These are phyloP conservation scores for Falco rusticolus DNA, from an alignment of 2,797 vertebrate genomes.

Conservation along the genomic window DNA sequence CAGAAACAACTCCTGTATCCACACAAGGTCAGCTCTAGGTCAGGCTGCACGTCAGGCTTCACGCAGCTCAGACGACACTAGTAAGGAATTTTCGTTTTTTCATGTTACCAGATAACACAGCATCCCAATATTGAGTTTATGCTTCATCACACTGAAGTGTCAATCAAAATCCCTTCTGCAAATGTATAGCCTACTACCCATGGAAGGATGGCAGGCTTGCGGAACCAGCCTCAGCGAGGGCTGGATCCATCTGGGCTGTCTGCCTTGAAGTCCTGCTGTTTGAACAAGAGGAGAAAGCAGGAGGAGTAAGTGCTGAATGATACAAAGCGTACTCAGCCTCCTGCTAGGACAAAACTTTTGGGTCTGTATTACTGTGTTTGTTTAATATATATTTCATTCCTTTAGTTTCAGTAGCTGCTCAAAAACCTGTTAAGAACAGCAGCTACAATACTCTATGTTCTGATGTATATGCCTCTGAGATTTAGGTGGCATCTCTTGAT, in stretches of 20 bases:
- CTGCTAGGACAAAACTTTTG: slow-evolving; percentile 4
- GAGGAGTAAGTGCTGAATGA: not conserved
- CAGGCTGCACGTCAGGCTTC: not conserved
- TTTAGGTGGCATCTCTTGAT: not conserved
- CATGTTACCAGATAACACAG: not conserved
- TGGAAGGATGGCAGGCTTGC: not conserved
- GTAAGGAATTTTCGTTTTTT: not conserved
- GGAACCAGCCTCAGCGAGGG: not conserved
- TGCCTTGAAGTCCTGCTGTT: slow-evolving; percentile 12
- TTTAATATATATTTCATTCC: not conserved
- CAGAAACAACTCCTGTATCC: not conserved
- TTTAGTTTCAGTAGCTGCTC: not conserved
- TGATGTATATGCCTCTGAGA: not conserved
- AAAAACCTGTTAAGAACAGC: not conserved
- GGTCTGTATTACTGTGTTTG: not conserved
- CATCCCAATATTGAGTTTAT: not conserved
- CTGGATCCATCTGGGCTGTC: not conserved
- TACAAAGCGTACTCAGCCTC: not conserved
- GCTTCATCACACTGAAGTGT: not conserved
- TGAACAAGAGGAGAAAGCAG: slow-evolving; percentile 13
- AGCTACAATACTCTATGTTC: not conserved
- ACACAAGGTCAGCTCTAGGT: not conserved
- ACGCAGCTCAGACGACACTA: not conserved
- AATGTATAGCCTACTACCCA: not conserved
- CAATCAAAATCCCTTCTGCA: not conserved